Percentiles rank a stretch among this genome's conserved stretches.
Conservation (phyloP, 2,113 vertebrate genomes). For the Alligator sinensis region DNA sequence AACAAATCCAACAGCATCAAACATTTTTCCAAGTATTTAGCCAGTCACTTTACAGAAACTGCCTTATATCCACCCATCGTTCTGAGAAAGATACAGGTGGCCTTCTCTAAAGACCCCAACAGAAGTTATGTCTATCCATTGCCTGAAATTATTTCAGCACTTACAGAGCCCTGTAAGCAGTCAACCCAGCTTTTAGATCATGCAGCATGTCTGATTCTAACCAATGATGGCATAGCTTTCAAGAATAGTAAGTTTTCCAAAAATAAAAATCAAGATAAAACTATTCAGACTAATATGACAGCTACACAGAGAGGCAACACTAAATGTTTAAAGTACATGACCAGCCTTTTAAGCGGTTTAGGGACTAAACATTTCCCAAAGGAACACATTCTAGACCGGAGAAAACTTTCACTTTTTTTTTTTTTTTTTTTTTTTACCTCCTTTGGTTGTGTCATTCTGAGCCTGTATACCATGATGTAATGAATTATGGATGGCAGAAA, state of each 20-base stretch:
- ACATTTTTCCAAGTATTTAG: not conserved
- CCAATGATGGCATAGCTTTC: not conserved
- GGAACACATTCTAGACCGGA: not conserved
- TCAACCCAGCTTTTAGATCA: too few species aligned
- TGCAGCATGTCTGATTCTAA: not conserved
- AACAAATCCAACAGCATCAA: not conserved
- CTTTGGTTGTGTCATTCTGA: conserved; percentile 98
- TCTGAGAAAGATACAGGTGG: not conserved
- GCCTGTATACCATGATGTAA: conserved; percentile 95
- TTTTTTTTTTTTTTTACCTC: conserved; percentile 85
- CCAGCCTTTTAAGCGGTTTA: rapidly evolving
- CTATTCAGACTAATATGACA: not conserved
- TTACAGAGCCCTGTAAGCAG: too few species aligned
- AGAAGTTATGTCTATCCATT: not conserved
- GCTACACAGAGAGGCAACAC: rapidly evolving
- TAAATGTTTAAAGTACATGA: not conserved
- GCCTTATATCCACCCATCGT: not conserved
- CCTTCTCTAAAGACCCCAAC: not conserved
- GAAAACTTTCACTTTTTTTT: too few species aligned
- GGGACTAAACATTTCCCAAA: not conserved
- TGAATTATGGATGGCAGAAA: conserved; percentile 93
- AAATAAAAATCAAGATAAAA: conserved; percentile 6
- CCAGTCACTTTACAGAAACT: not conserved
- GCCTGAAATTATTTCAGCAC: too few species aligned
- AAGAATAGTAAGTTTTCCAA: not conserved